Percentiles rank a stretch among this genome's conserved stretches.
Evolutionary conservation across 2,113 vertebrate genomes (phyloP).

Genomic region (Alces alces): DNA sequence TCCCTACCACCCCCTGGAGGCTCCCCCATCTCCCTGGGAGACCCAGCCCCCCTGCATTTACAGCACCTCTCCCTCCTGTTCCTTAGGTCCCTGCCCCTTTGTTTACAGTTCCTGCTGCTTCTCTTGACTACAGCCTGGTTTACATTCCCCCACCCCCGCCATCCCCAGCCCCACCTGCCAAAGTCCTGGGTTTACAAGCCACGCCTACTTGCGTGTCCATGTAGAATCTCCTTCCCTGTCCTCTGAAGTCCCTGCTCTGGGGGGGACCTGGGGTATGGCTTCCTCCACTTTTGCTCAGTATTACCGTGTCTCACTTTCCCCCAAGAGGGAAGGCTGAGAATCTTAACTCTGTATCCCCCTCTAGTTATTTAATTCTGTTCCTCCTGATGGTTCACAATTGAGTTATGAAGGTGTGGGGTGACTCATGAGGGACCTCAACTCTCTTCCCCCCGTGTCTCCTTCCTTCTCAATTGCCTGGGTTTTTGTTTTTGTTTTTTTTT

Average conservation of each 20-base stretch:
- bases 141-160: not conserved
- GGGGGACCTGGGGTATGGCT: not conserved
- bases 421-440: not conserved
- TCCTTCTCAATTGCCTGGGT: not conserved
- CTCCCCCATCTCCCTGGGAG: not conserved
- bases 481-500: conserved; percentile 30
- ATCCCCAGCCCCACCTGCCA: not conserved
- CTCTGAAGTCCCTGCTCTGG: not conserved
- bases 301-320: conserved; percentile 42
- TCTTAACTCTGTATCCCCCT: not conserved
- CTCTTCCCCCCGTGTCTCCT: not conserved
- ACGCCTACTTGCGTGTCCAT: not conserved
- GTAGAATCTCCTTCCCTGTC: not conserved
- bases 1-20: not conserved
- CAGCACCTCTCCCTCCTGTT: not conserved
- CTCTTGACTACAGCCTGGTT: conserved; percentile 3
- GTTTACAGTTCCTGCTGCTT: conserved; percentile 41
- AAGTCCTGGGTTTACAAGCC: conserved; percentile 49
- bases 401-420: not conserved
- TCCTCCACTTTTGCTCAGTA: conserved; percentile 54
- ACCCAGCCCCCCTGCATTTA: not conserved
- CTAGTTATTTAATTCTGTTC: conserved; percentile 54
- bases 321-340: not conserved
- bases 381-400: not conserved
- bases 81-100: not conserved